Evolutionary conservation across 2,113 vertebrate genomes (phyloP), one percentile per base, ranked within the genome.

Genomic region (Burhinus bistriatus): DNA sequence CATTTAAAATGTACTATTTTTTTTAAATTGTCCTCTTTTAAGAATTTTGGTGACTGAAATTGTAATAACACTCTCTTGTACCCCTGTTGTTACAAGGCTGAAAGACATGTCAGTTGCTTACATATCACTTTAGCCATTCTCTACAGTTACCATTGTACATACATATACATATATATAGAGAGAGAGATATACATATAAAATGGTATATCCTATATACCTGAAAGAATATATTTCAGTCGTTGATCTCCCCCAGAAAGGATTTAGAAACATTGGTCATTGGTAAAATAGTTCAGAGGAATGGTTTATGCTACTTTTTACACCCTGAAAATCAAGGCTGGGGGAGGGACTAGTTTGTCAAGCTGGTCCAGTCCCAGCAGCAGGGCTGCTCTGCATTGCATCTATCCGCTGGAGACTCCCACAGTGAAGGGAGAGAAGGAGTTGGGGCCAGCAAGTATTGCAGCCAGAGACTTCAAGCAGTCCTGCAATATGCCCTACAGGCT

Each of bases 321-420:
- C 34, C 68, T 65, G 62, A 95, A 84, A 90, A 80, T 65, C 54
- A 73, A 32, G 54, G 62, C 70, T 87, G 61, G 17, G 49, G 51
- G 88, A 70, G 57, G 65, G 70, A 96, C 89, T 79, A 61, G 62
- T 91, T 93, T 77, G 76, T 89, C 77, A 95, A 68, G 81, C 73
- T 87, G 45, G 66, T 92, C 66, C 80, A 89, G 83, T 91, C 83
- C 45, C 54, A 36, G 91, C 52, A 92, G 32, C 68, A 80, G 70
- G 62, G 73, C 83, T 93, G 77, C 61, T 91, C 91, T 95, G 66
- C 73, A 21, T 40, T 57, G 69, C 77, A 76, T 72, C 69, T 55
- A 11, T 71, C 73, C 65, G n/a, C 77, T 59, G 32, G 61, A 91
- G 83, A 76, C 65, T 89, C 73, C 52, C 65, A 68, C 65, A 42